phyloP scores from a whole-genome alignment of 2,113 vertebrate species.

The Archocentrus centrarchus region DNA sequence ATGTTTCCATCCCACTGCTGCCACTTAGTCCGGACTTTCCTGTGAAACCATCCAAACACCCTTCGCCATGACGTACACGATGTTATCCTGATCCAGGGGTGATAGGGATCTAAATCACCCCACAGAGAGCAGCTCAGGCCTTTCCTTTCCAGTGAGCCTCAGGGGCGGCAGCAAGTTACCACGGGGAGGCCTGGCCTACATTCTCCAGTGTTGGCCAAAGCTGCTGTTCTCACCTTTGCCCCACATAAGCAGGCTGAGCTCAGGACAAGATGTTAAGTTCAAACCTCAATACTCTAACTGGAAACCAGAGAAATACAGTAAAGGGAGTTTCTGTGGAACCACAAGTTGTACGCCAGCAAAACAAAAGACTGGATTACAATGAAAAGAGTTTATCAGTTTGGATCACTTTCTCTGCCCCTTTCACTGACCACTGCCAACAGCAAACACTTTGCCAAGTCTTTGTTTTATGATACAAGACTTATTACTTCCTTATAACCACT shows the following conservation, averaged over 20 bases:
- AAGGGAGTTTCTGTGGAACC: not conserved
- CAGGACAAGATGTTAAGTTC: slow-evolving; percentile 12
- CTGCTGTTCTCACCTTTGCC: slow-evolving; percentile 44
- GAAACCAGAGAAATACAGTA: not conserved
- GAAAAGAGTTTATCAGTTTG: slow-evolving; percentile 23
- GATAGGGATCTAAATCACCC: slow-evolving; percentile 66
- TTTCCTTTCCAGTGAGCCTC: slow-evolving; percentile 40
- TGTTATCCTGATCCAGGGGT: slow-evolving; percentile 38
- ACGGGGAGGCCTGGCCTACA: slow-evolving; percentile 39
- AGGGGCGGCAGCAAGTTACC: slow-evolving; percentile 28
- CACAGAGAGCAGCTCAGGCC: slow-evolving; percentile 39
- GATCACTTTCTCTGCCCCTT: not conserved
- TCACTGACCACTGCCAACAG: slow-evolving; percentile 6
- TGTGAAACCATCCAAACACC: slow-evolving; percentile 35
- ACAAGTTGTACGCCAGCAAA: slow-evolving; percentile 13
- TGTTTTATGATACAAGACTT: slow-evolving; percentile 29
- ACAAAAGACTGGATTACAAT: slow-evolving; percentile 23
- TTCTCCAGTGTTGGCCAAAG: slow-evolving; percentile 38
- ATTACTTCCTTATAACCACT: not conserved
- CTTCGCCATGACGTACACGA: slow-evolving; percentile 14
- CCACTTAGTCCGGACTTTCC: slow-evolving; percentile 34
- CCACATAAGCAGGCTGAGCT: slow-evolving; percentile 23
- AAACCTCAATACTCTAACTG: not conserved
- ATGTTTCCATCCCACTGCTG: slow-evolving; percentile 26
- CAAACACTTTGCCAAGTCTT: slow-evolving; percentile 28